Evolutionary conservation across 1,140 invertebrate genomes (phyloP), one percentile per base, ranked within the genome.

Genomic region (Macrotrachela quadricornifera): DNA sequence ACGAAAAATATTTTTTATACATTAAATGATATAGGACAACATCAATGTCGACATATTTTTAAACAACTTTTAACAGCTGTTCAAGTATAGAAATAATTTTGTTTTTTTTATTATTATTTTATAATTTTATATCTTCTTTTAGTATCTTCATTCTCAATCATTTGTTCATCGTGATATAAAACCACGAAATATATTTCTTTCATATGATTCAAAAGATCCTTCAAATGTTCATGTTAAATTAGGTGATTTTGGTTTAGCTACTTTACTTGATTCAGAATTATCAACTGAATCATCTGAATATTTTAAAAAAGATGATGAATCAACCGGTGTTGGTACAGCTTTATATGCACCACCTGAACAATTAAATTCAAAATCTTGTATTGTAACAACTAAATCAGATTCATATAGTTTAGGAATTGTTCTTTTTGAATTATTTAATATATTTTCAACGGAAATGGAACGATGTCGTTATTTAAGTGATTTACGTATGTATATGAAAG

Each of bases 121-220:
- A 4, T 30, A 2, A 30, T 30, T 8, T 30, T 4, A 4, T 30
- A 2, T 4, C 2, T 30, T 30, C 21, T 30, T 30, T 30, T 30
- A 30, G 21, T 30, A 30, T 30, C 21, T 30, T 30, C 21, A 30
- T 30, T 30, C 21, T 30, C 21, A 30, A 4, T 30, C 21, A 30
- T 4, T 30, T 30, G 94, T 95, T 65, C 88, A 95, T 69, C 74
- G 88, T 50, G 88, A 95, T 72, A 74, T 95, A 17, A 94, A 95
- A 78, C 88, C 88, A 2, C 87, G 85, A 46, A 94, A 95, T 68
- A 92, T 94, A 60, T 90, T 92, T 66, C 92, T 94, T 65, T 30
- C 21, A 30, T 30, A 30, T 30, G 8, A 30, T 30, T 82, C 86
- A 0, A 73, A 77, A 49, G 83, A 91, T 69, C 82, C 81, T 4